Conservation (phyloP, 1,140 invertebrate species). For the Seison nebaliae region DNA sequence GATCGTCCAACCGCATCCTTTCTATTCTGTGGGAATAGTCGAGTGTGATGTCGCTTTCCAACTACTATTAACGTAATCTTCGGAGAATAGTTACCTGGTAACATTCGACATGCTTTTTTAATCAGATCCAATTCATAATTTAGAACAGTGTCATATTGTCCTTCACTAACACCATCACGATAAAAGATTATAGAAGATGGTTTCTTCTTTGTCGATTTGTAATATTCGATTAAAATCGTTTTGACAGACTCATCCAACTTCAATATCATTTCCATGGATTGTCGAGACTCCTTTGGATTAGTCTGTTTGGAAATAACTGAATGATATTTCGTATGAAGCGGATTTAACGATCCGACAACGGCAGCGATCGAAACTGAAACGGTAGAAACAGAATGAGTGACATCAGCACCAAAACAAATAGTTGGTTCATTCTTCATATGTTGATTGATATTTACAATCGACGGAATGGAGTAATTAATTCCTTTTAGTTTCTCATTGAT, state of each 20-base stretch:
- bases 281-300: neutral
- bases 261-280: neutral
- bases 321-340: neutral
- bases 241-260: neutral
- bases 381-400: conserved; percentile 97
- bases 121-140: neutral
- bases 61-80: neutral
- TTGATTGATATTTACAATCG: too few species aligned
- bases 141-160: neutral
- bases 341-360: conserved; percentile 23
- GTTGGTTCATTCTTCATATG: conserved; percentile 84
- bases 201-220: neutral
- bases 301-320: neutral
- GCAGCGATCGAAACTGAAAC: conserved; percentile 91
- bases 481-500: too few species aligned
- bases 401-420: conserved; percentile 94
- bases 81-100: neutral
- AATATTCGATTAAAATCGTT: neutral
- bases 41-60: neutral
- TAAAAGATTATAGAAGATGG: neutral
- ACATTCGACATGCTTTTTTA: neutral
- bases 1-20: neutral
- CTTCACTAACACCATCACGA: neutral
- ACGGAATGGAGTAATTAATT: too few species aligned
- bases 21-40: neutral